These are phyloP conservation scores for Calameuta pallipes DNA, from an alignment of 2,888 invertebrate genomes.

Conservation along the genomic window DNA sequence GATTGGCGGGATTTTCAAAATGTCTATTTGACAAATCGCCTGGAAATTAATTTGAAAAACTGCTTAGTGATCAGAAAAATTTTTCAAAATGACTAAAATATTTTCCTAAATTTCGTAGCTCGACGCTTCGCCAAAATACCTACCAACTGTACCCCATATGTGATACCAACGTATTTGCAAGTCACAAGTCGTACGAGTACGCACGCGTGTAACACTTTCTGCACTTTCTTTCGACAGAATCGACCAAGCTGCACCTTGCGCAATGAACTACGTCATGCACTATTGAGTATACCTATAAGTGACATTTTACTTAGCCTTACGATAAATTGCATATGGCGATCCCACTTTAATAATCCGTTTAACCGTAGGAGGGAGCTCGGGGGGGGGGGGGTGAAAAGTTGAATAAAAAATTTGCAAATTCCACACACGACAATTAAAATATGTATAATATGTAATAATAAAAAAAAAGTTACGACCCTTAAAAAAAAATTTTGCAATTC, in stretches of 20 bases:
- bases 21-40: not conserved
- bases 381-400: not conserved
- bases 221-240: slow-evolving; percentile 41
- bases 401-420: not conserved
- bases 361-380: too few relatives aligned
- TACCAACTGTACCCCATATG: not conserved
- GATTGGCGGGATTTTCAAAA: not conserved
- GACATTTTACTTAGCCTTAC: not conserved
- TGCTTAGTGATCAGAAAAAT: too few relatives aligned
- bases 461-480: not conserved
- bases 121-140: not conserved
- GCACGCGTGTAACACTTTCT: slow-evolving; percentile 42
- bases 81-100: not conserved
- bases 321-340: not conserved
- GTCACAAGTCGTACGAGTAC: slow-evolving; percentile 5
- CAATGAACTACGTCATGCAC: slow-evolving; percentile 14
- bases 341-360: not conserved
- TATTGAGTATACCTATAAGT: not conserved
- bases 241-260: slow-evolving; percentile 22
- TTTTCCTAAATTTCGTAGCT: rapidly evolving
- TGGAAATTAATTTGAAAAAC: too few relatives aligned
- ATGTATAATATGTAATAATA: not conserved
- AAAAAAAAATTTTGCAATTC: not conserved
- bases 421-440: not conserved
- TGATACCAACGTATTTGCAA: not conserved